phyloP scores from a whole-genome alignment of 2,888 invertebrate species.

The Dromius quadrimaculatus region DNA sequence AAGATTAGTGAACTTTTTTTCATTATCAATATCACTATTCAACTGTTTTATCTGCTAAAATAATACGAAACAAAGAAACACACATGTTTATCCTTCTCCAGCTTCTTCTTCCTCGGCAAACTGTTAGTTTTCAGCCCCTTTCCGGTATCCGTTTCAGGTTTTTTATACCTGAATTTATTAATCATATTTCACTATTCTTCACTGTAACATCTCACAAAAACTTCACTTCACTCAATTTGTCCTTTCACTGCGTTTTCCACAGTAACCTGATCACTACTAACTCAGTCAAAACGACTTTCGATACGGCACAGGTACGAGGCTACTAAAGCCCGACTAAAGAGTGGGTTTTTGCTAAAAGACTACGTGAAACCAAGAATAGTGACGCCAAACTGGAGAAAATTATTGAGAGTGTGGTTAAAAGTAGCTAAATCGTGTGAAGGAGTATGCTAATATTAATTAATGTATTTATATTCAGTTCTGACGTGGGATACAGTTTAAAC shows the following conservation, averaged over 20 bases:
- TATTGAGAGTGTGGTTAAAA: too few species aligned
- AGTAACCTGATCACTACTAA: constrained; percentile 55
- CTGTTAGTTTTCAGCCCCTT: constrained; percentile 41
- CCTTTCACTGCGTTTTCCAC: constrained; percentile 56
- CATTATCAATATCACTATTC: too few species aligned
- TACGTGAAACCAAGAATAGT: too few species aligned
- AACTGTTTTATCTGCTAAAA: not conserved
- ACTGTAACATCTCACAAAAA: not conserved
- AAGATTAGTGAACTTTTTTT: too few species aligned
- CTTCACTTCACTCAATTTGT: constrained; percentile 46
- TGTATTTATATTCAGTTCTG: too few species aligned
- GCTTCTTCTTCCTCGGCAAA: constrained; percentile 33
- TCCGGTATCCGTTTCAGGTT: constrained; percentile 57
- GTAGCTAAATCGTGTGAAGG: too few species aligned
- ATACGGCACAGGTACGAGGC: constrained; percentile 4
- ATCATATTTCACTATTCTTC: constrained; percentile 59
- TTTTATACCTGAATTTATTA: constrained; percentile 65
- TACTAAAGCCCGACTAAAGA: not conserved
- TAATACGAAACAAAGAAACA: not conserved
- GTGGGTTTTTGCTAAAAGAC: constrained; percentile 5
- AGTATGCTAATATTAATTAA: too few species aligned
- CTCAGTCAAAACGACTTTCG: constrained; percentile 14
- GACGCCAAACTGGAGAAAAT: too few species aligned
- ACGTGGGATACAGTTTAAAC: too few species aligned
- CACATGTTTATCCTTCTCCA: constrained; percentile 55